Conservation (phyloP, 37 sponge, comb jelly and placozoan species). For the Aphrocallistes beatrix region DNA sequence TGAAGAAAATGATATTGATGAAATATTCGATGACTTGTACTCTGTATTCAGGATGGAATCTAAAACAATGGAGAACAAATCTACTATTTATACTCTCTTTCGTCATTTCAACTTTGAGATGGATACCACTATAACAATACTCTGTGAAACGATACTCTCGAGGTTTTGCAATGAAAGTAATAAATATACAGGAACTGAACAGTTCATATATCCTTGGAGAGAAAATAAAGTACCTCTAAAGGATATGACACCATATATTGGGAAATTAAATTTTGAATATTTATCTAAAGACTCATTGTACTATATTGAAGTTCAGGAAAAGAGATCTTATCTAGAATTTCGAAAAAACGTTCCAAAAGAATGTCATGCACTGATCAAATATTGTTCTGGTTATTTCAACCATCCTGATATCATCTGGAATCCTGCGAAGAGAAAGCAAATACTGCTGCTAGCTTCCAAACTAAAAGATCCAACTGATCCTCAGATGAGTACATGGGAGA, state of each 20-base stretch:
- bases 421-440: not conserved
- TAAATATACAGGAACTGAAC: not conserved
- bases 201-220: not conserved
- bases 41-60: not conserved
- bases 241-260: not conserved
- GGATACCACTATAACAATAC: not conserved
- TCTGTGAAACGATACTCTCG: not conserved
- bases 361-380: not conserved
- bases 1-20: not conserved
- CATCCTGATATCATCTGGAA: conserved; percentile 1
- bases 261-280: not conserved
- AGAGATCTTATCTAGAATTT: not conserved
- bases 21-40: not conserved
- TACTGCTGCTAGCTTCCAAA: not conserved
- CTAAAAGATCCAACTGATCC: not conserved
- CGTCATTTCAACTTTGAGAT: not conserved
- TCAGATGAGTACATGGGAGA: not conserved
- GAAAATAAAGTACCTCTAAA: not conserved
- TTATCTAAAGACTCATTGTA: not conserved
- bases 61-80: not conserved
- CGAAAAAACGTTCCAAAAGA: not conserved
- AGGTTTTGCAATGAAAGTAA: not conserved
- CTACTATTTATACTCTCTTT: not conserved
- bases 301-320: not conserved
- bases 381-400: not conserved